A percentile compares a stretch with the other conserved stretches of the same genome.
These are phyloP conservation scores for Andrena flavipes DNA, from an alignment of 2,888 invertebrate species.

Conservation along the genomic window DNA sequence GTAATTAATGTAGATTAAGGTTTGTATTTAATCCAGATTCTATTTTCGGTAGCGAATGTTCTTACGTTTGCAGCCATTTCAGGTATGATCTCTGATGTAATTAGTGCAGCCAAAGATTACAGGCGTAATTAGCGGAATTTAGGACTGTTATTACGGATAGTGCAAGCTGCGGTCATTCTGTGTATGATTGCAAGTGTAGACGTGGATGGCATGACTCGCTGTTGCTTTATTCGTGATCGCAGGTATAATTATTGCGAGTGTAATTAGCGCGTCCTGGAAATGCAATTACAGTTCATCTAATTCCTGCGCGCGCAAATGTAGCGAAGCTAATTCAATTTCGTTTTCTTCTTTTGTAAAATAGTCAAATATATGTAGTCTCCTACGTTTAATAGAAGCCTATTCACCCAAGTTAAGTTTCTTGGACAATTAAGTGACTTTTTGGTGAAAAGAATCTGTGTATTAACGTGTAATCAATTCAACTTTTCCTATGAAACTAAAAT, in stretches of 20 bases:
- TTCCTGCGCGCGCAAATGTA: not conserved
- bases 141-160: not conserved
- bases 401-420: no score
- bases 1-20: no score
- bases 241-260: slow-evolving; percentile 8
- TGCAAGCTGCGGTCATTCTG: not conserved
- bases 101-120: slow-evolving; percentile 18
- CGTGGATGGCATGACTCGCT: slow-evolving; percentile 8
- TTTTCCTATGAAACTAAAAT: no score
- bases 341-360: no score
- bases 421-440: no score
- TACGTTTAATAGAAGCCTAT: no score
- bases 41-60: slow-evolving; percentile 3
- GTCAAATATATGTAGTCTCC: no score
- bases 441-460: no score
- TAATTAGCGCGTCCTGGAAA: not conserved
- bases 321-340: not conserved
- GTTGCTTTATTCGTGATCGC: not conserved
- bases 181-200: slow-evolving; percentile 10
- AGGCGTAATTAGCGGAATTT: slow-evolving; percentile 36
- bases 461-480: no score
- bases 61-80: slow-evolving; percentile 17
- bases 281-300: slow-evolving; percentile 10
- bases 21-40: not conserved
- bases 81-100: slow-evolving; percentile 22